Evolutionary conservation across 2,888 invertebrate species (phyloP), one percentile per base, ranked within the genome.

Genomic region (Malachius bipustulatus): DNA sequence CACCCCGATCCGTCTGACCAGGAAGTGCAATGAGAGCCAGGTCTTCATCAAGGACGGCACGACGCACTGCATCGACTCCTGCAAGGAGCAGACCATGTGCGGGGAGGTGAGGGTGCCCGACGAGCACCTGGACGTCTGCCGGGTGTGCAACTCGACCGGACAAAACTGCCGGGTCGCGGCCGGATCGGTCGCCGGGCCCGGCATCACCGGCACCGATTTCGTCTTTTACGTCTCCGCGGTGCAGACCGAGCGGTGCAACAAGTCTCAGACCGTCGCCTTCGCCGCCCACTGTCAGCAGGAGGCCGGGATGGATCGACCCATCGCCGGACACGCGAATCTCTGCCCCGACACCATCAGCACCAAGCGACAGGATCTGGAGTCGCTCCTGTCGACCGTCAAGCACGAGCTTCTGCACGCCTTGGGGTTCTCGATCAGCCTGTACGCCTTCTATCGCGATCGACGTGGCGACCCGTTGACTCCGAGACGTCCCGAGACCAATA

Each of bases 271-370:
- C 0, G 91, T 96, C 2, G 96, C 97, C 0, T 97, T 96, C 63
- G 96, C 97, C 1, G 94, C 96, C 1, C 97, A 98, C 60, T 98
- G 98, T 53, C 97, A 98, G 59, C 93, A 94, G 59, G 97, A 98
- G 62, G 74, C 82, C 0, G 81, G 82, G 0, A 64, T 94, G 19
- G 97, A 98, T 64, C 89, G 96, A 43, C 98, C 98, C 0, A 91
- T 98, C 37, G 97, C 97, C 2, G 98, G 98, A 0, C 96, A 98
- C 66, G 94, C 97, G 0, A 98, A 98, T 68, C 77, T 98, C 48
- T 98, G 98, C 51, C 98, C 98, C 0, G 77, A 83, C 12, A 89
- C 89, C 51, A 81, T 98, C 44, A 90, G 88, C 40, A 89, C 88
- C 11, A 87, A 87, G 52, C 77, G 81, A 30, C 82, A 93, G 49